Conservation (phyloP, 1,140 invertebrate species). For the Brachionus rubens region DNA sequence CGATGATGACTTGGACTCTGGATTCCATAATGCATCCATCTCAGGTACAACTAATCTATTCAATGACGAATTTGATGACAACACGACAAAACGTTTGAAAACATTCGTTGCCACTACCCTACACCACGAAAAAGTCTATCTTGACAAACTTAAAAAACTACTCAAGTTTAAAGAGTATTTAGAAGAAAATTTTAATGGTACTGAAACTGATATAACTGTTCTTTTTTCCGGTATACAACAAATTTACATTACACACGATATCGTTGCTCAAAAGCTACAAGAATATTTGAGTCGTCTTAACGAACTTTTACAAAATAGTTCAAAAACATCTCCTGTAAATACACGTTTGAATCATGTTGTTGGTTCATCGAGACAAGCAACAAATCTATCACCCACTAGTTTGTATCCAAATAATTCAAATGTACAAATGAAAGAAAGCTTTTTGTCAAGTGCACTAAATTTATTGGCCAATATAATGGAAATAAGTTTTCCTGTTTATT, state of each 20-base stretch:
- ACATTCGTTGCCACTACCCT: conserved; percentile 30
- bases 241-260: conserved; percentile 30
- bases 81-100: conserved; percentile 11
- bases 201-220: conserved; percentile 40
- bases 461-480: conserved; percentile 42
- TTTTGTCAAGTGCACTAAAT: conserved; percentile 38
- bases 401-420: not conserved
- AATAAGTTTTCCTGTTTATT: conserved; percentile 40
- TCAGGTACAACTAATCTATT: not conserved
- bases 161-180: conserved; percentile 36
- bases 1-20: conserved; percentile 29
- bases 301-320: not conserved
- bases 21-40: not conserved
- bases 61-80: conserved; percentile 7
- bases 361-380: not conserved
- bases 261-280: conserved; percentile 37
- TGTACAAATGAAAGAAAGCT: not conserved
- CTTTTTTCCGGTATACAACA: conserved; percentile 35
- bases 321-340: not conserved
- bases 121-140: conserved; percentile 28
- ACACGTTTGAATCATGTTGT: not conserved
- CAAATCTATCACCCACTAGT: not conserved
- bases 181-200: conserved; percentile 14
- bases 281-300: conserved; percentile 23
- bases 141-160: conserved; percentile 20